Evolutionary conservation across 2,888 invertebrate species (phyloP), one percentile per base, ranked within the genome.

Genomic region (Dynastes hyllus): DNA sequence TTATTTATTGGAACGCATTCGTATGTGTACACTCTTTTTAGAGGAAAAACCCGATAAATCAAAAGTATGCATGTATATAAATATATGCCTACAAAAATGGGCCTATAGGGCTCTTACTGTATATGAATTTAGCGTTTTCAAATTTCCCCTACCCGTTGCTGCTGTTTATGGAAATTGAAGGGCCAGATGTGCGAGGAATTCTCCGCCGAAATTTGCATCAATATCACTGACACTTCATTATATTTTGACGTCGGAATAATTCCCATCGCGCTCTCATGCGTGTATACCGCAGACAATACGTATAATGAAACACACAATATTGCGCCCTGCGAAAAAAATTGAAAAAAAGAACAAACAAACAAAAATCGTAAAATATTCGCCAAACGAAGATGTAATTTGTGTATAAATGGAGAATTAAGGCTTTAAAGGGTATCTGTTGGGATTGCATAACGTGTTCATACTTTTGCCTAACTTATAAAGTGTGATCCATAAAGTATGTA

Each of bases 141-240:
- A 78, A 67, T 75, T 79, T n/a, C n/a, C n/a, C 80, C 78, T 79
- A 78, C 77, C 80, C 67, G 77, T 58, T 61, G 73, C 32, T 76
- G 71, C 78, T 82, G 81, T 84, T 83, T 83, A 84, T 84, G 84
- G 83, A 84, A 84, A 84, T 84, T 83, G 80, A 80, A 83, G 80
- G 83, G 82, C 81, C 83, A 82, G 83, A 82, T 83, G 81, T 82
- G 80, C 81, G 80, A 75, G 80, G 82, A 84, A 84, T 84, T 84
- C 83, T 82, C 81, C 81, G 80, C 81, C 79, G 78, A 81, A 82
- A 84, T 84, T 83, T 84, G 83, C 84, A 84, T 84, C 83, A 81
- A 82, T 83, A 83, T 80, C 82, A 80, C 73, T 78, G 81, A 80
- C 82, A 82, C 82, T 84, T 83, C 82, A 83, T 83, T 83, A 82